Percentiles rank a stretch among this genome's conserved stretches.
phyloP scores from a whole-genome alignment of 2,797 vertebrate species.

The Hydrocynus forskahlii region DNA sequence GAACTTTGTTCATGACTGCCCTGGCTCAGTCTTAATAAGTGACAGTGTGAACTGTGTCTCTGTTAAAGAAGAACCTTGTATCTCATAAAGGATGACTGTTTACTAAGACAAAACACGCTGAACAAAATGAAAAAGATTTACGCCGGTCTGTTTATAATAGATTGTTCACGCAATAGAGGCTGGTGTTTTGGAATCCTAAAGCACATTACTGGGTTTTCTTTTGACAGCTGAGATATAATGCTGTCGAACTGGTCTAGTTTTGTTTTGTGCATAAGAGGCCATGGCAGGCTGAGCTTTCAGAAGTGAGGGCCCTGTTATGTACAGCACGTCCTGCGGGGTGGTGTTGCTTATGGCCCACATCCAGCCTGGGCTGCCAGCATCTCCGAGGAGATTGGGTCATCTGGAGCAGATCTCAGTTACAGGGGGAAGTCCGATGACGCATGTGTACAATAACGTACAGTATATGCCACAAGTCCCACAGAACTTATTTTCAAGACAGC shows the following conservation, averaged over 20 bases:
- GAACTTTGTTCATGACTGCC: not conserved
- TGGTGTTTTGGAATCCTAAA: too few relatives aligned
- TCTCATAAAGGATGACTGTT: not conserved
- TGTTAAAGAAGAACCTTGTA: not conserved
- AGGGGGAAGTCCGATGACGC: conserved; percentile 41
- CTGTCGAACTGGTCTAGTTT: conserved; percentile 20
- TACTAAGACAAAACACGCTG: too few relatives aligned
- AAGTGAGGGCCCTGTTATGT: not conserved
- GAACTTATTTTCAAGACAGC: conserved; percentile 35
- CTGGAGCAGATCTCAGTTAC: conserved; percentile 46
- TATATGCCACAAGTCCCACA: conserved; percentile 31
- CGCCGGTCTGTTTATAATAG: too few relatives aligned
- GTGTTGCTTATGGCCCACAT: conserved; percentile 39
- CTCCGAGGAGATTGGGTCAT: conserved; percentile 34
- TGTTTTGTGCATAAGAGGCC: conserved; percentile 5
- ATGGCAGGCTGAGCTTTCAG: not conserved
- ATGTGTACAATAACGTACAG: conserved; percentile 20
- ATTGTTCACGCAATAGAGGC: too few relatives aligned
- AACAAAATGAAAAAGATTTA: too few relatives aligned
- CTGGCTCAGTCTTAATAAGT: not conserved
- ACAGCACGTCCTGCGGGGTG: not conserved
- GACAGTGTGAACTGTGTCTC: not conserved
- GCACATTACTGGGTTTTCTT: not conserved
- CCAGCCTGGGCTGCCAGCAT: conserved; percentile 29
- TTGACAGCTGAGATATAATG: not conserved